Evolutionary conservation across 2,797 vertebrate genomes (phyloP).

Genomic region (Avahi laniger): DNA sequence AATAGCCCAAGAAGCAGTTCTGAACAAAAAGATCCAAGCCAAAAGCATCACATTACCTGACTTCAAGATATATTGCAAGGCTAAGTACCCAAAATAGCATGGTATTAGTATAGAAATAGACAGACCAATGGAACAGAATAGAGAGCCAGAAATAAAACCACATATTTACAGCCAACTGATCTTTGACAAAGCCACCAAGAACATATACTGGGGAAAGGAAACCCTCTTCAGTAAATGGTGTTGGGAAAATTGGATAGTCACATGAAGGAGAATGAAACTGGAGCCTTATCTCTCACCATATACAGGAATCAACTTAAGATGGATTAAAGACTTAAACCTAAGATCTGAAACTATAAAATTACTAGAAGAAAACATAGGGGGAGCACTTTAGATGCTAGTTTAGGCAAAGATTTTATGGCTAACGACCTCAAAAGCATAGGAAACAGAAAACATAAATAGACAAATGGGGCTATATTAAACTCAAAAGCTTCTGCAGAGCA

Average conservation of each 20-base stretch:
- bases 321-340: background rate
- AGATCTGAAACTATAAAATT: background rate
- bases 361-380: background rate
- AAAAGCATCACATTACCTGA: background rate
- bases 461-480: background rate
- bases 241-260: background rate
- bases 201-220: background rate
- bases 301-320: background rate
- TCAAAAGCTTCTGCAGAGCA: background rate
- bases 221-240: background rate
- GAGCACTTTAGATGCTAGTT: background rate
- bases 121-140: background rate
- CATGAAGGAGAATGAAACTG: background rate
- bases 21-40: background rate
- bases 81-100: background rate
- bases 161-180: background rate
- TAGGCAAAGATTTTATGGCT: background rate
- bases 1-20: background rate
- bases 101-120: background rate
- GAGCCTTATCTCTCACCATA: background rate
- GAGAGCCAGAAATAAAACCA: background rate
- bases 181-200: background rate
- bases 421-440: background rate
- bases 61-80: background rate
- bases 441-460: background rate